Evolutionary conservation across 2,113 vertebrate species (phyloP).

Genomic region (Circaetus gallicus): DNA sequence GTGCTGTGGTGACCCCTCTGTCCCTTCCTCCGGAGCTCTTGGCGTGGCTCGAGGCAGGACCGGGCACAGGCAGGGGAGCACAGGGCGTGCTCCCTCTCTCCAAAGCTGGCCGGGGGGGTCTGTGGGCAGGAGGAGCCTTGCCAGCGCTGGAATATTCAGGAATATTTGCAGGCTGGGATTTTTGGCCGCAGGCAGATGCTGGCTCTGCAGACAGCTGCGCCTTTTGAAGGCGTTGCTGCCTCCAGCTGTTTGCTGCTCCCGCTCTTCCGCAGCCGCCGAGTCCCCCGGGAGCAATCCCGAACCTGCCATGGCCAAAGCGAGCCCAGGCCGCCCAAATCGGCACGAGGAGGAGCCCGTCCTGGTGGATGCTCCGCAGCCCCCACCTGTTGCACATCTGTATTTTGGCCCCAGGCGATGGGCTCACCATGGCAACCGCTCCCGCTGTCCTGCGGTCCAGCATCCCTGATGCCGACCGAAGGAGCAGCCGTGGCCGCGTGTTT

Average conservation of each 20-base stretch:
- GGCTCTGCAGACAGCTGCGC: neutral
- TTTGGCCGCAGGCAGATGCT: neutral
- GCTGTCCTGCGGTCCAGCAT: neutral
- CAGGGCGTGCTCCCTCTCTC: neutral
- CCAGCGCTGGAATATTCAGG: neutral
- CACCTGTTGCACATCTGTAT: neutral
- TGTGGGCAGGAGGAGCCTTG: accelerated
- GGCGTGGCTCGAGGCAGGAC: neutral
- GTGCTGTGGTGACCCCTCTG: accelerated
- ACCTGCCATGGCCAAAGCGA: accelerated
- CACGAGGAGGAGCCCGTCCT: accelerated
- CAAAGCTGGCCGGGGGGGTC: accelerated
- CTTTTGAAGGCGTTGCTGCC: neutral
- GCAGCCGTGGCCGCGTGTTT: accelerated
- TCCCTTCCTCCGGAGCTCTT: neutral
- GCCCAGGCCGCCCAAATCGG: neutral
- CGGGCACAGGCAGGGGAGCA: neutral
- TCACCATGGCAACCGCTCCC: neutral
- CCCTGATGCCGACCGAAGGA: accelerated
- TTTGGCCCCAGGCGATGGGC: neutral
- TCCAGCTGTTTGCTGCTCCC: neutral
- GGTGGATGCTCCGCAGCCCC: accelerated
- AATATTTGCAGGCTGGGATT: neutral
- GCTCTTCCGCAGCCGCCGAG: accelerated
- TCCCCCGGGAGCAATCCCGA: accelerated